phyloP scores from a whole-genome alignment of 2,888 invertebrate genomes.

The Cosmorhoe ocellata region DNA sequence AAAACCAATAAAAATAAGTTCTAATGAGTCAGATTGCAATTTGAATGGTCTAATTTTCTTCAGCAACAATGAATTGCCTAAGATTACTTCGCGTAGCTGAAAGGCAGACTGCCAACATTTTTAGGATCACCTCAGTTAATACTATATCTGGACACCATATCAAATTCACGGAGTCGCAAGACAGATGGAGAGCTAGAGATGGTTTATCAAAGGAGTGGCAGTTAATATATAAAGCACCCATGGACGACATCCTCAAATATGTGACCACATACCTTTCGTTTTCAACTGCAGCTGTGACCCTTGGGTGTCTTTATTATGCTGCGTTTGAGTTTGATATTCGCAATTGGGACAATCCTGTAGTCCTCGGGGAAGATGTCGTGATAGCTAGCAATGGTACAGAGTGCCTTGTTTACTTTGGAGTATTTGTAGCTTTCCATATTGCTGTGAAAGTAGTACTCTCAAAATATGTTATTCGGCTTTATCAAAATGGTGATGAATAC shows the following conservation, averaged over 20 bases:
- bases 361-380: constrained; percentile 59
- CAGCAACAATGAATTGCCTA: constrained; percentile 51
- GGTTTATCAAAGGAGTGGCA: constrained; percentile 61
- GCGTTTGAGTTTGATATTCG: constrained; percentile 52
- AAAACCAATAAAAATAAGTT: too few species aligned
- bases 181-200: constrained; percentile 62
- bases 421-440: constrained; percentile 60
- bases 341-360: constrained; percentile 57
- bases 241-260: constrained; percentile 60
- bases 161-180: constrained; percentile 62
- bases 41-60: neutral
- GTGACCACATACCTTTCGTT: constrained; percentile 58
- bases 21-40: too few species aligned
- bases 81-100: constrained; percentile 45
- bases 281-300: constrained; percentile 50
- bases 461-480: constrained; percentile 68
- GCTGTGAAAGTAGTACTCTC: constrained; percentile 63
- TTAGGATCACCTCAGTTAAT: constrained; percentile 43
- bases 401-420: constrained; percentile 59
- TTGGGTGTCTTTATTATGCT: constrained; percentile 55
- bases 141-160: constrained; percentile 55
- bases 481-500: constrained; percentile 71
- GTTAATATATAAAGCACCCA: constrained; percentile 73
- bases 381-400: constrained; percentile 66
- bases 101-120: constrained; percentile 36